Evolutionary conservation across 2,113 vertebrate genomes (phyloP).

Genomic region (Chaenocephalus aceratus): DNA sequence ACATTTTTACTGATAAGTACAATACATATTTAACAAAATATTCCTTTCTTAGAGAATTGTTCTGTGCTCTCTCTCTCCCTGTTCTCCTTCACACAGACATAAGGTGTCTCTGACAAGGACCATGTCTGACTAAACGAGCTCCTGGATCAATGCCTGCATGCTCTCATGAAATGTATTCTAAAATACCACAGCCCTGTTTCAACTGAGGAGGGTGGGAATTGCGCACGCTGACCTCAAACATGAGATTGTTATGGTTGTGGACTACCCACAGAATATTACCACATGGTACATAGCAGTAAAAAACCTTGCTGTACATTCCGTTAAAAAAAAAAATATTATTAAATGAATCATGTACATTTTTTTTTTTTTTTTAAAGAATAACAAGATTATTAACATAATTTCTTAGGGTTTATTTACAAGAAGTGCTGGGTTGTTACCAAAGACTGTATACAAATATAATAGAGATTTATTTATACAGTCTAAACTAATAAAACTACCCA

Average conservation of each 20-base stretch:
- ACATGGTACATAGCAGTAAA: too few relatives aligned
- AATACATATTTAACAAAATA: not conserved
- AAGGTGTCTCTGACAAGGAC: too few relatives aligned
- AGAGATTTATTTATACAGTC: not conserved
- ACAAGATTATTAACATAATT: not conserved
- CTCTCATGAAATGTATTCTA: too few relatives aligned
- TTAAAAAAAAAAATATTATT: not conserved
- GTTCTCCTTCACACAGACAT: too few relatives aligned
- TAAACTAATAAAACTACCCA: not conserved
- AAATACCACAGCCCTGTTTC: too few relatives aligned
- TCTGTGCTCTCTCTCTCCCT: too few relatives aligned
- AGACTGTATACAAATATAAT: not conserved
- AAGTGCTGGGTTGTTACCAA: not conserved
- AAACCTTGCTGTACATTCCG: too few relatives aligned
- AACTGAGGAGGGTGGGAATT: not conserved
- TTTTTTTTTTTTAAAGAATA: not conserved
- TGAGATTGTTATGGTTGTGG: too few relatives aligned
- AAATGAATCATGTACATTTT: not conserved
- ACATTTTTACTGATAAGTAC: not conserved
- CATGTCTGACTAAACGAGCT: too few relatives aligned
- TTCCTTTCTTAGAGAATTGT: not conserved
- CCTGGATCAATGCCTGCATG: too few relatives aligned
- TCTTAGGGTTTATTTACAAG: not conserved
- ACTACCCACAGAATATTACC: too few relatives aligned
- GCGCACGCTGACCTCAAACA: not conserved